These are phyloP conservation scores for Sebastes iracundus DNA, from an alignment of 2,797 vertebrate genomes.

Conservation along the genomic window DNA sequence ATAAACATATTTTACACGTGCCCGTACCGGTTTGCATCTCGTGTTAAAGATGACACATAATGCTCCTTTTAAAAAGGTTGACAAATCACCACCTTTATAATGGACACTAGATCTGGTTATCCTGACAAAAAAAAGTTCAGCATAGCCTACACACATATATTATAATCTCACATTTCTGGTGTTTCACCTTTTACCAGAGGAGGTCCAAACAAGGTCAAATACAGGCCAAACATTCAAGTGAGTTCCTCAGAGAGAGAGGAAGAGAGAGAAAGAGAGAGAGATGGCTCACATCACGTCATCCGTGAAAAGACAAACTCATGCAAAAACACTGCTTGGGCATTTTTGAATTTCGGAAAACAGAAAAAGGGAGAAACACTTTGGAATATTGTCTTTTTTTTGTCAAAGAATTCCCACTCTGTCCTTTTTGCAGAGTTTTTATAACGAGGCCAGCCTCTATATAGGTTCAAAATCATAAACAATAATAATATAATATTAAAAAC, in stretches of 20 bases:
- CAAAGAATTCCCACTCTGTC: conserved; percentile 85
- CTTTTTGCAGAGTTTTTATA: conserved; percentile 84
- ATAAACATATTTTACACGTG: conserved; percentile 97
- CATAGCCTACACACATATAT: conserved; percentile 65
- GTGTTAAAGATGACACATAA: conserved; percentile 46
- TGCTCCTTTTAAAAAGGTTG: conserved; percentile 44
- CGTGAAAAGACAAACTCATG: conserved; percentile 86
- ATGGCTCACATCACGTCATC: conserved; percentile 81
- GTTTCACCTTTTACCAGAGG: conserved; percentile 43
- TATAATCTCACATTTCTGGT: conserved; percentile 69
- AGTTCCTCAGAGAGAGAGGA: conserved; percentile 27
- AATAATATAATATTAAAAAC: conserved; percentile 88
- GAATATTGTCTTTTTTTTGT: conserved; percentile 61
- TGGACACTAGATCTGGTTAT: conserved; percentile 57
- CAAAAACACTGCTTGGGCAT: conserved; percentile 77
- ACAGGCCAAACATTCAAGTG: conserved; percentile 66
- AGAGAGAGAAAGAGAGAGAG: background rate
- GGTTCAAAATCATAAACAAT: conserved; percentile 82
- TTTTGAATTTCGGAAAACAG: conserved; percentile 65
- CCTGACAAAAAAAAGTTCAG: conserved; percentile 63
- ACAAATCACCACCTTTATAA: conserved; percentile 35
- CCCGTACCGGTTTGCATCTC: conserved; percentile 83
- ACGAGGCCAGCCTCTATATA: conserved; percentile 97
- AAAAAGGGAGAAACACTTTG: conserved; percentile 54
- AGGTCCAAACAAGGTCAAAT: conserved; percentile 58